phyloP scores from a whole-genome alignment of 1,140 invertebrate genomes.

The Leguminivora glycinivorella region DNA sequence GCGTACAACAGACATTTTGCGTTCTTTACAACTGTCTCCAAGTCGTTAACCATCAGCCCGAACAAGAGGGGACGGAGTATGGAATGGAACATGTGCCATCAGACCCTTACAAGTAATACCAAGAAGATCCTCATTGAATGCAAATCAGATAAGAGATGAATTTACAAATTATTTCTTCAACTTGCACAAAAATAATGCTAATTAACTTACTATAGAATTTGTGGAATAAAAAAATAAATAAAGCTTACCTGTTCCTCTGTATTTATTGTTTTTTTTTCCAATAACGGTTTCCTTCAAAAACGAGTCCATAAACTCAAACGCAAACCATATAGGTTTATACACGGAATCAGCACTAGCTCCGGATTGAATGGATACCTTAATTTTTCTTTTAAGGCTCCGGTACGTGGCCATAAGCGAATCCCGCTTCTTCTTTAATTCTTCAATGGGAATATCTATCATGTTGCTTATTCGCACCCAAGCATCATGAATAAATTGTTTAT shows the following conservation, averaged over 20 bases:
- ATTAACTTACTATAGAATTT: too few species aligned
- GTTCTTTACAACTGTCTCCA: too few species aligned
- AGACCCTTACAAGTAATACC: background rate
- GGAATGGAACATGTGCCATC: slow-evolving; percentile 31
- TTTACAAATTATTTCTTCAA: too few species aligned
- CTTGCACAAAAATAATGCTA: too few species aligned
- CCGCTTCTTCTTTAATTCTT: slow-evolving; percentile 32
- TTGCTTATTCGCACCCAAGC: slow-evolving; percentile 32
- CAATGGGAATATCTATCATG: slow-evolving; percentile 31
- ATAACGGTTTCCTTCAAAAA: slow-evolving; percentile 33
- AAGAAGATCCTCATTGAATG: too few species aligned
- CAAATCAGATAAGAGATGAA: too few species aligned
- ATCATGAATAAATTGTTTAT: slow-evolving; percentile 33
- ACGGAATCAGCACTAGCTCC: slow-evolving; percentile 43
- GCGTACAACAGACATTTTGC: too few species aligned
- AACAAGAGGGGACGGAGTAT: too few species aligned
- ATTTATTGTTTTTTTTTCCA: too few species aligned
- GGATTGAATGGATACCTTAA: slow-evolving; percentile 36
- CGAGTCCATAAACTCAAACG: slow-evolving; percentile 46
- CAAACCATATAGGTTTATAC: slow-evolving; percentile 53
- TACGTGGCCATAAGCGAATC: slow-evolving; percentile 32
- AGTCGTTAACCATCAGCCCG: too few species aligned
- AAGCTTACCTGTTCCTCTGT: background rate
- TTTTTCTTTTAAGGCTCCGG: slow-evolving; percentile 30
- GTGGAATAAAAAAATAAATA: too few species aligned